phyloP scores from a whole-genome alignment of 2,113 vertebrate species.

The Capreolus pygargus region DNA sequence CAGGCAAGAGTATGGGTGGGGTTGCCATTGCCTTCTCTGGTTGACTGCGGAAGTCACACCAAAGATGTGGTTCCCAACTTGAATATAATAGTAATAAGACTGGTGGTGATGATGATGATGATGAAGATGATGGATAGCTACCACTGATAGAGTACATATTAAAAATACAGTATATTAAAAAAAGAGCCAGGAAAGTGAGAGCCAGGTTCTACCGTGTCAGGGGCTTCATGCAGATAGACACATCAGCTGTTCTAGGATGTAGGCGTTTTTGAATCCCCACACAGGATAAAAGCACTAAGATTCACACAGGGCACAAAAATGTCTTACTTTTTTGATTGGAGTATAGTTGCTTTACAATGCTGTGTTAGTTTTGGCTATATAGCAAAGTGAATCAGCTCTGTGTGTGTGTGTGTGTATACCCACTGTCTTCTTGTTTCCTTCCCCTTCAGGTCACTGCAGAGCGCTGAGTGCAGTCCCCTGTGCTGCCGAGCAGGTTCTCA shows the following conservation, averaged over 20 bases:
- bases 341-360: not conserved
- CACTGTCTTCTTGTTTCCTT: not conserved
- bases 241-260: not conserved
- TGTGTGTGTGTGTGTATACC: not conserved
- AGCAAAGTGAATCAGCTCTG: not conserved
- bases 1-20: too few species aligned
- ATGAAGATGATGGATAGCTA: fast-evolving
- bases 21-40: not conserved
- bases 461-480: not conserved
- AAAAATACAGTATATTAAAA: not conserved
- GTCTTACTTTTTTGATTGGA: not conserved
- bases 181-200: too few species aligned
- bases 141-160: not conserved
- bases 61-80: not conserved
- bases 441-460: not conserved
- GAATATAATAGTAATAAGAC: not conserved
- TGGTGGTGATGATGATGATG: fast-evolving
- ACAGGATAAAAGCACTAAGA: not conserved
- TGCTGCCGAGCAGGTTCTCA: fast-evolving
- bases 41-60: not conserved
- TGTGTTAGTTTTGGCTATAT: not conserved
- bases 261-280: not conserved
- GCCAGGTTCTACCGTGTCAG: not conserved
- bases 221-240: not conserved
- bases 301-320: not conserved